A percentile compares a stretch with the other conserved stretches of the same genome.
These are phyloP conservation scores for Heterotilapia buettikoferi DNA, from an alignment of 2,113 vertebrate genomes.

Conservation along the genomic window DNA sequence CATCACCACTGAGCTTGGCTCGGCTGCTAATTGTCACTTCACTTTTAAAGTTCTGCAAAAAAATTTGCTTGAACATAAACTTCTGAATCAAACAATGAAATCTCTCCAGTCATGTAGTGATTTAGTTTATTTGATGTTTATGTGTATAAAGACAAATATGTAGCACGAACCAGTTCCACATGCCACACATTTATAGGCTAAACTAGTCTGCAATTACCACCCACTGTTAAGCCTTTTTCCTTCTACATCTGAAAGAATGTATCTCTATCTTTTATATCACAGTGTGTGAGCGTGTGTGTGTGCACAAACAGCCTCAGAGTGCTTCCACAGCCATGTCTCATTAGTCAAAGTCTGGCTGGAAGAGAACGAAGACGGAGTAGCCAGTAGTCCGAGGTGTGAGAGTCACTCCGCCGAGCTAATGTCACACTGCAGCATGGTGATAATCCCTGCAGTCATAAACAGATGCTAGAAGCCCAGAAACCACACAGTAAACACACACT, in stretches of 20 bases:
- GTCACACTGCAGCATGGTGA: constrained; percentile 57
- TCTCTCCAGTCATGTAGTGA: background rate
- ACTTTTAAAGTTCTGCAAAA: background rate
- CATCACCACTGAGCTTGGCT: background rate
- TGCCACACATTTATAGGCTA: background rate
- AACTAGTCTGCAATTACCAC: background rate
- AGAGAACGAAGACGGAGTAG: constrained; percentile 28
- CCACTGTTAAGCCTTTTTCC: background rate
- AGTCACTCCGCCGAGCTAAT: constrained; percentile 45
- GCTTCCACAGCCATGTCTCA: constrained; percentile 21
- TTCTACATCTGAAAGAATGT: background rate
- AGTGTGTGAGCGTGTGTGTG: background rate
- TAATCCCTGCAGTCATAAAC: constrained; percentile 69
- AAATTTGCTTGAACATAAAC: background rate
- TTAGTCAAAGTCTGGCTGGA: constrained; percentile 40
- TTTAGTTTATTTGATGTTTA: background rate
- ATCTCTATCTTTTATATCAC: background rate
- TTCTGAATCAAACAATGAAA: background rate
- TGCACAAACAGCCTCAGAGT: background rate
- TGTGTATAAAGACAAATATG: background rate
- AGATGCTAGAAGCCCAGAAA: constrained; percentile 56
- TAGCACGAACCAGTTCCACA: background rate
- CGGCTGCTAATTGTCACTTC: background rate
- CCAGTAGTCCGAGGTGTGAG: constrained; percentile 41
- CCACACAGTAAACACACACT: constrained; percentile 40